Percentiles rank a stretch among this genome's conserved stretches.
These are phyloP conservation scores for Metopia argyrocephala DNA, from an alignment of 2,888 invertebrate genomes.

Conservation along the genomic window DNA sequence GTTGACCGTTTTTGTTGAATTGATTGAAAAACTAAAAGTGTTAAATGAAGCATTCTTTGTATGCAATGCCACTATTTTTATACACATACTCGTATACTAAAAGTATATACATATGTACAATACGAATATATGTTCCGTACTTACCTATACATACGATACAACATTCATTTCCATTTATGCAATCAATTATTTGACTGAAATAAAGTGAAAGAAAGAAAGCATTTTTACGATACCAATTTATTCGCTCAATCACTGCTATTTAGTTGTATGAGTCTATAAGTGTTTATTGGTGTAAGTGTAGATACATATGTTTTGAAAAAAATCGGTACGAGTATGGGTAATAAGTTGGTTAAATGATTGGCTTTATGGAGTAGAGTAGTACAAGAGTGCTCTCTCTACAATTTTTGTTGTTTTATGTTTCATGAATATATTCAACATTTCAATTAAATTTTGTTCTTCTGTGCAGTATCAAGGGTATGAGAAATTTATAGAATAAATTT, in stretches of 20 bases:
- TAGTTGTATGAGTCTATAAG: neutral
- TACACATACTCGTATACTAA: neutral
- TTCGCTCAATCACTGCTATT: neutral
- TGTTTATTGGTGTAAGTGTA: neutral
- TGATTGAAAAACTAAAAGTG: slow-evolving; percentile 15
- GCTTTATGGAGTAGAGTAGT: no score
- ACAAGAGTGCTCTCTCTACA: no score
- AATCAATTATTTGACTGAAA: neutral
- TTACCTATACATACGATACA: no score
- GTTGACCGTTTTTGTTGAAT: slow-evolving; percentile 2
- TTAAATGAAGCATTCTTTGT: slow-evolving; percentile 11
- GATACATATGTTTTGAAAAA: no score
- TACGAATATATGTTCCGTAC: no score
- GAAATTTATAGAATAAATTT: neutral
- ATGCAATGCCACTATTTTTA: neutral
- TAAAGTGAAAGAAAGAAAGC: neutral
- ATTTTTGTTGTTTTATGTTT: neutral
- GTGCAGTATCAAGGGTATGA: neutral
- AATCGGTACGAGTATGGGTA: neutral
- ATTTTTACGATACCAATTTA: neutral
- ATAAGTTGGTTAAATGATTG: slow-evolving; percentile 30
- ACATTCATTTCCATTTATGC: neutral
- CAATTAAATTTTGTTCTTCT: neutral
- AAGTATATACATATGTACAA: neutral
- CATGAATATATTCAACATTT: slow-evolving; percentile 5